Base-by-base conservation (phyloP, 2,888 invertebrate species). In the Tetheella fluctuosa region DNA sequence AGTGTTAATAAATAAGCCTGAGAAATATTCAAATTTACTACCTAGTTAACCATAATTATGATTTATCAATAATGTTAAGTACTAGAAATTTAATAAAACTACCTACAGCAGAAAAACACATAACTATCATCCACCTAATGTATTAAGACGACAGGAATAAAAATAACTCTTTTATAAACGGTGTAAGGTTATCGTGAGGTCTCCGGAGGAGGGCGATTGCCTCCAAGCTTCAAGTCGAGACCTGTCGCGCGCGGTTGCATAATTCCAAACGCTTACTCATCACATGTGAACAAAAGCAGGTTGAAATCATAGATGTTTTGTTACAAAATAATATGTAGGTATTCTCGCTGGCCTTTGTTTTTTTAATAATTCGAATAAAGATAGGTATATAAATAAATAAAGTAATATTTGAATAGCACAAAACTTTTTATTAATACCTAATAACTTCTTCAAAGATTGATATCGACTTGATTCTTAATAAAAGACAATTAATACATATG, bases 201-300 rank as follows among this genome's bases (percentile, higher is more conserved):
- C 80, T 70, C 71, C 68, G 71, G 68, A 71, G 69, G 78, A 84
- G 86, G 83, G 77, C 84, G 76, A 82, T 81, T 74, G 80, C 79
- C 81, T 81, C 73, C 64, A 68, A 71, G 81, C 71, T 78, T 77
- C 90, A 88, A 78, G 90, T 89, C 80, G 83, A 80, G 86, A 91
- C 90, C 80, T 90, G 90, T 90, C 85, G 80, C 73, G 75, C 85
- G 80, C 73, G 75, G 70, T 60, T 76, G 77, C 79, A 70, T 80
- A 74, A 69, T 73, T 57, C 65, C 76, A 76, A 79, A 81, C 80
- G 69, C 73, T 75, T 70, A 74, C 70, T 74, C 74, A 75, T 73
- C 68, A 64, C 59, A 61, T 58, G 61, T 62, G 68, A 70, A 74
- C 76, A 67, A 71, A 76, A 64, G 60, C 39, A 58, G 65, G 59